phyloP scores from a whole-genome alignment of 2,888 invertebrate species.

The Calliscelio sp. region DNA sequence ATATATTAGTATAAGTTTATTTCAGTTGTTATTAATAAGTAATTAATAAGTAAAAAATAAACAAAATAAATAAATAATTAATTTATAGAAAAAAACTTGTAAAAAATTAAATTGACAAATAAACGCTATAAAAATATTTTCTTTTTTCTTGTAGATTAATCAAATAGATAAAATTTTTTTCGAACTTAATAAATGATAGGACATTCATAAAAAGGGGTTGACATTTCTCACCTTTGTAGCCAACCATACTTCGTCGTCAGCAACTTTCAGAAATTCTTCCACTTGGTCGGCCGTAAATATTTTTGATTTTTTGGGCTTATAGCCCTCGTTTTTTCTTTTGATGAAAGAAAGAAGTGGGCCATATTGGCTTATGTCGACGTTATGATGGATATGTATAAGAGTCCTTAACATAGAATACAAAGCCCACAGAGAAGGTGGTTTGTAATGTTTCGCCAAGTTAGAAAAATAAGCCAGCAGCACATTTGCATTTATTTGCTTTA shows the following conservation, averaged over 20 bases:
- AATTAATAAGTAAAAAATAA: too few species aligned
- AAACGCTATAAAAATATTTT: background rate
- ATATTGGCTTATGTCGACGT: background rate
- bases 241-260: constrained; percentile 27
- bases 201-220: background rate
- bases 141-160: too few species aligned
- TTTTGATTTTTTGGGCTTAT: constrained; percentile 25
- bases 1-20: background rate
- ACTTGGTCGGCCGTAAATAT: constrained; percentile 24
- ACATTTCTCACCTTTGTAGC: constrained; percentile 21
- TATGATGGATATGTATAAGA: background rate
- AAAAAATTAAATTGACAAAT: too few species aligned
- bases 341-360: constrained; percentile 21
- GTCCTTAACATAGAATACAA: constrained; percentile 15
- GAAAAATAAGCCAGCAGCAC: constrained; percentile 29
- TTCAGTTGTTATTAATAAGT: too few species aligned
- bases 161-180: background rate
- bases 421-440: constrained; percentile 26
- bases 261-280: constrained; percentile 6
- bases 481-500: constrained; percentile 14
- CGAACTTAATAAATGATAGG: background rate
- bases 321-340: constrained; percentile 25
- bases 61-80: background rate
- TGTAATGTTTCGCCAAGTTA: background rate
- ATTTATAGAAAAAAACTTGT: background rate